Percentiles rank a stretch among this genome's conserved stretches.
Conservation (phyloP, 2,797 vertebrate genomes). For the Myripristis murdjan region DNA sequence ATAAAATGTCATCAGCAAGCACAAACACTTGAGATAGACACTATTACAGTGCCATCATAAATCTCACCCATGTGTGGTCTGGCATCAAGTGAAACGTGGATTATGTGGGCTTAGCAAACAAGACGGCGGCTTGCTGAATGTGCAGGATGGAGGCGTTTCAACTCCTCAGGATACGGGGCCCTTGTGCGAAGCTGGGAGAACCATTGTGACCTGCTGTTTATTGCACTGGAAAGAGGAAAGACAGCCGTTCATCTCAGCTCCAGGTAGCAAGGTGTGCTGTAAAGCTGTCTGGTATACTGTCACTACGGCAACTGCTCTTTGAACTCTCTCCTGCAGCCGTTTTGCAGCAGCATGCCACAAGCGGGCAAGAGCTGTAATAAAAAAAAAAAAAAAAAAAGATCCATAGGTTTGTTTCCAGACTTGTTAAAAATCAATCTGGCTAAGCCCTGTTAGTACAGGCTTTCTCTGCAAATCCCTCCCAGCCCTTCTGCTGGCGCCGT, state of each 20-base stretch:
- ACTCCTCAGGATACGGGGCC: constrained; percentile 7
- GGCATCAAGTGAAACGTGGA: constrained; percentile 34
- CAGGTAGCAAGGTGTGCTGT: constrained; percentile 33
- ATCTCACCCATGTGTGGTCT: constrained; percentile 49
- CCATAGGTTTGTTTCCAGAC: not conserved
- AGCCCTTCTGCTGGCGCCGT: constrained; percentile 11
- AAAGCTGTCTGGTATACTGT: constrained; percentile 36
- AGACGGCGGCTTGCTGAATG: constrained; percentile 25
- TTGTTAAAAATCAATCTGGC: constrained; percentile 2
- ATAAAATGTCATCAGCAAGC: constrained; percentile 49
- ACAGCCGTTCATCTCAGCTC: constrained; percentile 34
- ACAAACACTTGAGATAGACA: constrained; percentile 22
- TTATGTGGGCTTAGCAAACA: constrained; percentile 54
- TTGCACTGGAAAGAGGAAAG: constrained; percentile 70
- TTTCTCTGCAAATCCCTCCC: not conserved
- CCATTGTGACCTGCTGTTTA: constrained; percentile 47
- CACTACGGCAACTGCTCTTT: constrained; percentile 13
- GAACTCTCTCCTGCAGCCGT: not conserved
- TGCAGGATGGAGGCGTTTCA: constrained; percentile 40
- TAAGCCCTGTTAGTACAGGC: not conserved
- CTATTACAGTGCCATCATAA: not conserved
- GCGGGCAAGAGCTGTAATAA: constrained; percentile 21
- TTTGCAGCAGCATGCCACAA: constrained; percentile 15
- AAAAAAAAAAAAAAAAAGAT: constrained; percentile 3
- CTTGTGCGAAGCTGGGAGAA: constrained; percentile 53